Evolutionary conservation across 2,113 vertebrate species (phyloP), one percentile per base, ranked within the genome.

Genomic region (Melanostigma gelatinosum): DNA sequence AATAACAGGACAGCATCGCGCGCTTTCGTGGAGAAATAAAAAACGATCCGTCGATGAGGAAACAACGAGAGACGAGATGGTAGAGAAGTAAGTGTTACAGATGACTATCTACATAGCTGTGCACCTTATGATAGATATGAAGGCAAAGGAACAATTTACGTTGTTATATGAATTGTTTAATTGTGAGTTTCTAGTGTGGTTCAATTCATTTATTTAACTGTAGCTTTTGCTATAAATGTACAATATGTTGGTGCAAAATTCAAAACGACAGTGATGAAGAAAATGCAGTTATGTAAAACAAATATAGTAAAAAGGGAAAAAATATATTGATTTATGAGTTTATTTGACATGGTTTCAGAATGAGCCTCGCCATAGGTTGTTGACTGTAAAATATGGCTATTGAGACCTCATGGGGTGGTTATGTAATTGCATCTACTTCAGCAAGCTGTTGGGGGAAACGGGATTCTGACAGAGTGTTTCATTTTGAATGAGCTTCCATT

Each of bases 21-120:
- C 32, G 27, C 57, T 72, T 73, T 75, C 7, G 52, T 64, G 72
- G 67, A 70, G 11, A 75, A 63, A 75, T 24, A 80, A 74, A 64
- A 61, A 73, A 75, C 71, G 70, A 79, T 79, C 85, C 77, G 75
- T 90, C 75, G 69, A 90, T 89, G 92, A 91, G 83, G 90, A 90
- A 74, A 40, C 82, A 72, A 79, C 82, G 65, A 83, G 79, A 74
- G 88, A 80, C 72, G 91, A 92, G 88, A 92, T 92, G 93, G 89
- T 92, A 93, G 90, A 95, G 92, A 94, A 95, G 95, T 95, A 92
- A 94, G 94, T 93, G 79, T 76, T 44, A 80, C 34, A 50, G 0
- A 55, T 0, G 1, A 1, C 0, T 9, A 3, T 38, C 10, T 50
- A 20, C 42, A 22, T 40, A 63, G 50, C 16, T 54, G 36, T 34